Percentiles rank a stretch among this genome's conserved stretches.
phyloP scores from a whole-genome alignment of 2,797 vertebrate species.

The Neosalanx taihuensis region DNA sequence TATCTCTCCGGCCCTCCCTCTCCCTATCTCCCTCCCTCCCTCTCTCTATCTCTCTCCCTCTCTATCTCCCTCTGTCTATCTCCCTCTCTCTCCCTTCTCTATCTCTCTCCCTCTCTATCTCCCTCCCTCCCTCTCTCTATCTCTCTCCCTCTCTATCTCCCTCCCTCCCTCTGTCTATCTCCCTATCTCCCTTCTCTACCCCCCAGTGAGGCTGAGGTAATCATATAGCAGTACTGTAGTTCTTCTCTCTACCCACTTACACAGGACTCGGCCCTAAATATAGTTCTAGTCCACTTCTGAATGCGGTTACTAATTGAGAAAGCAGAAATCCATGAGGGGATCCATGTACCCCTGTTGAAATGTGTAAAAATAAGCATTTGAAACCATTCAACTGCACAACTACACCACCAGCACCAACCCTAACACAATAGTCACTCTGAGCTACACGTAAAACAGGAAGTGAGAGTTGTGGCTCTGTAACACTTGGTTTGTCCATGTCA shows the following conservation, averaged over 20 bases:
- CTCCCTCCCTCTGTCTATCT: too few species aligned
- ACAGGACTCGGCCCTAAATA: not conserved
- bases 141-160: not conserved
- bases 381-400: too few species aligned
- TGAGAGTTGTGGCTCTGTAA: constrained; percentile 4
- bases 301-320: not conserved
- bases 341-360: too few species aligned
- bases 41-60: constrained; percentile 7
- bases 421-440: not conserved
- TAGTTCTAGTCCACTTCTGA: not conserved
- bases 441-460: not conserved
- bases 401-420: too few species aligned
- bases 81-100: not conserved
- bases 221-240: not conserved
- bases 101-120: not conserved
- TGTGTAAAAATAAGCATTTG: too few species aligned
- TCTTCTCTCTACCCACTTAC: not conserved
- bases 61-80: not conserved
- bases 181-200: not conserved
- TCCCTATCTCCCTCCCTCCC: not conserved
- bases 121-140: constrained; percentile 10
- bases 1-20: not conserved
- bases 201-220: not conserved
- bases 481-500: not conserved
- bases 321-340: too few species aligned